Base-by-base conservation (phyloP, 2,113 vertebrate genomes). In the Toxostoma redivivum region DNA sequence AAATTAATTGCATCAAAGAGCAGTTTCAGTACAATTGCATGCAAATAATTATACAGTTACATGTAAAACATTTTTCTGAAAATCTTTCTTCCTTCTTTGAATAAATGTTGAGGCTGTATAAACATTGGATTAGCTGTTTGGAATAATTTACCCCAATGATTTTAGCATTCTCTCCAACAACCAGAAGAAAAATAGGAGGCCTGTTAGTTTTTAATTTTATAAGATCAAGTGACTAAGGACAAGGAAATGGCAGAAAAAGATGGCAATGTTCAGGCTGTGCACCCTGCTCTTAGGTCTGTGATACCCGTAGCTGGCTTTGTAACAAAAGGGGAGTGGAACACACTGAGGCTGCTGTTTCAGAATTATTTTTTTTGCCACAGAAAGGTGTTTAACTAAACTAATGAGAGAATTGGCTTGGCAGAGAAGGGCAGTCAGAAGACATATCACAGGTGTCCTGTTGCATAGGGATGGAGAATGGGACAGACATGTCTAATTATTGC, bases 301-400 rank as follows among this genome's bases (percentile, higher is more conserved):
- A 56, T 51, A 50, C 23, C 74, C 15, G 12, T 56, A 51, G 40
- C 22, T 54, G 12, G 4, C 25, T 58, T 76, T 70, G 81, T 84
- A 50, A 82, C 23, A 38, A 45, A 48, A 72, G 12, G 38, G 38
- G 24, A 30, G 7, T 20, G 28, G 81, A 74, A 92, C 60, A 54
- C 20, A 28, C 86, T 69, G 90, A 50, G 89, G 38, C 51, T 87
- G 48, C 64, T 85, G 14, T 89, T 96, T 70, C 47, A 64, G 95
- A 92, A 85, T 4, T 51, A 93, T 85, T 96, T 92, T 92, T 92
- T 92, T 94, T 71, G 79, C 25, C 28, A 66, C 0, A 8, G 62
- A 81, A 85, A 95, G 74, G 45, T 94, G 80, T 94, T 97, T 95
- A 93, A 95, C 81, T 72, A 91, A 93, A 56, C 42, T 90, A 50